A percentile compares a stretch with the other conserved stretches of the same genome.
These are phyloP conservation scores for Eupsilia transversa DNA, from an alignment of 2,888 invertebrate species.

Conservation along the genomic window DNA sequence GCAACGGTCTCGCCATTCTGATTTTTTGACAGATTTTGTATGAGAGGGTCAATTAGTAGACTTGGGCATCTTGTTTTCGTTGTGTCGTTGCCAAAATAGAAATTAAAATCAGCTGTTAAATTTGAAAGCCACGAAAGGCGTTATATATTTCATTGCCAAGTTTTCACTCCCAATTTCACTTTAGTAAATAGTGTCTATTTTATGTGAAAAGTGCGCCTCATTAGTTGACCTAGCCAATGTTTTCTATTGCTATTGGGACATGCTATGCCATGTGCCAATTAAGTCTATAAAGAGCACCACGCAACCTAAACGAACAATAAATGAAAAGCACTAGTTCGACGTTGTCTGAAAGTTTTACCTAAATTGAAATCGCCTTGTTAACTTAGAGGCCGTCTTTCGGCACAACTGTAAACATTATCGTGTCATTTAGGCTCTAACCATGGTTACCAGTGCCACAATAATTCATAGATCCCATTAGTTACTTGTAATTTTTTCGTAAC, in stretches of 20 bases:
- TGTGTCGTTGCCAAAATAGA: constrained; percentile 22
- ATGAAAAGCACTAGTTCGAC: background rate
- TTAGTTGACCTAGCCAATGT: background rate
- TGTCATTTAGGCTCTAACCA: background rate
- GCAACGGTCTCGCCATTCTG: background rate
- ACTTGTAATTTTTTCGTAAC: constrained; percentile 3
- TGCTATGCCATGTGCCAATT: background rate
- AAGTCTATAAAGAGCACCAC: background rate
- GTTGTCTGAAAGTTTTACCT: background rate
- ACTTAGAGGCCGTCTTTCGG: background rate
- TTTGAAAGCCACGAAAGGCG: constrained; percentile 26
- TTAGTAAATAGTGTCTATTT: constrained; percentile 22
- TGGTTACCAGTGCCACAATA: constrained; percentile 11
- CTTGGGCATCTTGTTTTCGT: background rate
- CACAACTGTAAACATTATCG: background rate
- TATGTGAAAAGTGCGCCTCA: constrained; percentile 1
- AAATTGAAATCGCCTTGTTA: background rate
- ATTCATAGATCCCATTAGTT: constrained; percentile 1
- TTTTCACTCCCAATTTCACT: constrained; percentile 44
- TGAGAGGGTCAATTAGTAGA: background rate
- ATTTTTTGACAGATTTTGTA: background rate
- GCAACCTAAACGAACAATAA: background rate
- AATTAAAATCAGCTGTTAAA: constrained; percentile 20
- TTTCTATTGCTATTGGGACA: background rate
- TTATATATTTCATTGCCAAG: constrained; percentile 52